Evolutionary conservation across 1,140 invertebrate species (phyloP), one percentile per base, ranked within the genome.

Genomic region (Propsilocerus akamusi): DNA sequence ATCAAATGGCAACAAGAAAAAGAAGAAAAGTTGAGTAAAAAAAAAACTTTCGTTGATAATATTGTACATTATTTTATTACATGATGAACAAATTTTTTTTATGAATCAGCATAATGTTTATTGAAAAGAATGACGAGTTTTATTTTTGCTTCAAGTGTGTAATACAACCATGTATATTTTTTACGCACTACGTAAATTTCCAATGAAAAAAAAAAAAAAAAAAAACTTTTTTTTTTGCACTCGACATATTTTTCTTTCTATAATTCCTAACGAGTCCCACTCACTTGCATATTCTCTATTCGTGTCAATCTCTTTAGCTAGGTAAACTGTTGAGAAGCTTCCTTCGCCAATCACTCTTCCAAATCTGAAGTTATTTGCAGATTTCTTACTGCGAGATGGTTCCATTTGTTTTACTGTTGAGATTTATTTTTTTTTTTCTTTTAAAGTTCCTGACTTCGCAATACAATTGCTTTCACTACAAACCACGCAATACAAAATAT

Each of bases 331-430:
- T 54, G 92, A 95, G 67, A 91, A 97, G 63, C 92, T 95, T 51
- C 94, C 94, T 69, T 97, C 91, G 52, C 93, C 94, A 56, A 97
- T 87, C 49, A 90, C 75, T 71, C 92, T 94, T 25, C 90, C 89
- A 72, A 97, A 97, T 55, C 91, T 85, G 65, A 88, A 97, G 67
- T 97, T 92, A 56, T 81, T 78, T n/a, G 84, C 72, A 7, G 75
- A 77, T 55, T 79, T 74, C 59, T 86, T 88, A 7, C 17, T 41
- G n/a, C n/a, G n/a, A n/a, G n/a, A n/a, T n/a, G n/a, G n/a, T n/a
- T n/a, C n/a, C n/a, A n/a, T n/a, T n/a, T n/a, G n/a, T n/a, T n/a
- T n/a, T n/a, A n/a, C n/a, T n/a, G n/a, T n/a, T n/a, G n/a, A n/a
- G n/a, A n/a, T n/a, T n/a, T n/a, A n/a, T n/a, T n/a, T n/a, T n/a